These are phyloP conservation scores for Pristionchus mayeri DNA, from an alignment of 2,888 invertebrate species.

Conservation along the genomic window DNA sequence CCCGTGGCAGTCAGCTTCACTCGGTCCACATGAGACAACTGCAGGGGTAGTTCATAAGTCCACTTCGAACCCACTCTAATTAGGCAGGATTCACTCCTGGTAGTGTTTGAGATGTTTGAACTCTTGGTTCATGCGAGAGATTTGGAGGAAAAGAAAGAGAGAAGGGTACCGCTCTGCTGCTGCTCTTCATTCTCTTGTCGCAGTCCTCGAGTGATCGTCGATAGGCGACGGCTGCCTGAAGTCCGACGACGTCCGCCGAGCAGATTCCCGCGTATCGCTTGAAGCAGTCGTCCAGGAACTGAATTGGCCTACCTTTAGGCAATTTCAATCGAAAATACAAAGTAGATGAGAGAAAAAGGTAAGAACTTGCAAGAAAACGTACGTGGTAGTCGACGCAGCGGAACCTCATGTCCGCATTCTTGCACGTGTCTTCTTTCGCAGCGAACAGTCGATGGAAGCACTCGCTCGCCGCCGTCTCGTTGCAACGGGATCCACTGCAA, in stretches of 20 bases:
- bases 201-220: conserved; percentile 40
- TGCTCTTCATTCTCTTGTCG: conserved; percentile 15
- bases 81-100: background rate
- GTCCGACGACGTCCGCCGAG: background rate
- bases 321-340: too few species aligned
- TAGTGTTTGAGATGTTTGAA: background rate
- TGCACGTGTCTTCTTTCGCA: conserved; percentile 62
- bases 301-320: background rate
- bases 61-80: background rate
- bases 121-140: too few species aligned
- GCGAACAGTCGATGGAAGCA: conserved; percentile 63
- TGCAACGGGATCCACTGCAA: conserved; percentile 59
- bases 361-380: background rate
- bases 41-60: background rate
- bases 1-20: background rate
- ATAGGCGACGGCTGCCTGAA: background rate
- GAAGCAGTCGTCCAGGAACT: conserved; percentile 48
- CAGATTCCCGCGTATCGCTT: conserved; percentile 42
- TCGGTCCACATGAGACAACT: conserved; percentile 12
- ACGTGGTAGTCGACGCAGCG: conserved; percentile 66
- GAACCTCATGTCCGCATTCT: conserved; percentile 58
- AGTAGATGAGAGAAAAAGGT: background rate
- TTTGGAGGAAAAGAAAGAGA: too few species aligned
- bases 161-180: background rate
- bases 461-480: conserved; percentile 60